Evolutionary conservation across 2,888 invertebrate species (phyloP), one percentile per base, ranked within the genome.

Genomic region (Pantelozetes paolii): DNA sequence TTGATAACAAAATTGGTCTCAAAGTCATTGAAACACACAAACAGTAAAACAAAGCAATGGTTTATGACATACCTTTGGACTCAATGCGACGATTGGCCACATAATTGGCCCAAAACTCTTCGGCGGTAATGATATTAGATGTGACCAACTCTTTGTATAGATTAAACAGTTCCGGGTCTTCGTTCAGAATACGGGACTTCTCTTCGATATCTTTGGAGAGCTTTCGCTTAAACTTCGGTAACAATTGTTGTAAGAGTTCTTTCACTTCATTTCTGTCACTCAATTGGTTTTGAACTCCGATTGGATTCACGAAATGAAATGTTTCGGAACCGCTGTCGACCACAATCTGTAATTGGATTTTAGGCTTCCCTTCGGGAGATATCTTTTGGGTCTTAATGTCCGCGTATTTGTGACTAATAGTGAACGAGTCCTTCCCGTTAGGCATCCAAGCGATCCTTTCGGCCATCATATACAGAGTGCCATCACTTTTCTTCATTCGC

Each of bases 341-440:
- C 26, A 96, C 94, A 26, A 98, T 89, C 86, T 99, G 99, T 20
- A 99, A 85, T 82, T 99, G 99, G 73, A 99, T 93, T 85, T 99
- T 99, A 32, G 94, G 90, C 84, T 99, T 99, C 32, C 94, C 95
- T 79, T 90, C 95, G 0, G 98, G 96, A 11, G 86, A 86, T 79
- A 99, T 97, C 85, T 97, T 95, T 86, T 99, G 98, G 78, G 90
- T 89, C 87, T 96, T 97, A 78, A 98, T 95, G 83, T 97, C 96
- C 76, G 92, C 90, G 84, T 93, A 98, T 82, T 90, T 88, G 84
- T 95, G 94, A 74, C 94, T 94, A 75, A 96, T 90, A 18, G 92
- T 89, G 69, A 97, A 94, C 1, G 91, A 92, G 81, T 95, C 93
- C 82, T 94, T 91, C 48, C 83, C 82, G 82, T 94, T 92, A 77